Evolutionary conservation across 2,113 vertebrate species (phyloP).

Genomic region (Nansenia antarctica): DNA sequence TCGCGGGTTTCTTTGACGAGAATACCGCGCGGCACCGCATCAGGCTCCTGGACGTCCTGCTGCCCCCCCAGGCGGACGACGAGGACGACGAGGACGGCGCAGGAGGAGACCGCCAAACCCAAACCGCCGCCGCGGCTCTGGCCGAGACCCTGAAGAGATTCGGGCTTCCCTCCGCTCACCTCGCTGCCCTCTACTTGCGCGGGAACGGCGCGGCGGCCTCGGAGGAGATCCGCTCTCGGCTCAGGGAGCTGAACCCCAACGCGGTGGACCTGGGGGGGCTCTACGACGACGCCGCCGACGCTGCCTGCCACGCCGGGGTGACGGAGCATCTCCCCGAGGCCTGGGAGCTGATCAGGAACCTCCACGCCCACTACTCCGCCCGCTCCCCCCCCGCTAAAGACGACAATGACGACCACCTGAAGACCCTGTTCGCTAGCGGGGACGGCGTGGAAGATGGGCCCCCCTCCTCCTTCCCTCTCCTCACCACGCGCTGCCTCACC

Average conservation of each 20-base stretch:
- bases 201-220: constrained; percentile 31
- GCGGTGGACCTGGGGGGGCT: constrained; percentile 54
- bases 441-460: constrained; percentile 22
- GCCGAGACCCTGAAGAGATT: constrained; percentile 61
- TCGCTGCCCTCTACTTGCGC: constrained; percentile 58
- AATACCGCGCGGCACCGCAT: constrained; percentile 47
- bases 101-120: no score
- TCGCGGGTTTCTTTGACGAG: constrained; percentile 70
- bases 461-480: constrained; percentile 10
- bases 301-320: constrained; percentile 56
- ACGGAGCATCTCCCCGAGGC: constrained; percentile 49
- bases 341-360: constrained; percentile 57
- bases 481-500: constrained; percentile 54
- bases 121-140: constrained; percentile 32
- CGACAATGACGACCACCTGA: constrained; percentile 54
- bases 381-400: no score
- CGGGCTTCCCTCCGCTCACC: constrained; percentile 54
- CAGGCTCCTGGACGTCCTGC: constrained; percentile 67
- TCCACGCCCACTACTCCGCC: constrained; percentile 56
- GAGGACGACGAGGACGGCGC: constrained; percentile 16
- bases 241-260: constrained; percentile 66
- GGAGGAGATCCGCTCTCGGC: constrained; percentile 48
- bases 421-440: constrained; percentile 57
- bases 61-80: constrained; percentile 6
- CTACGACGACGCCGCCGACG: constrained; percentile 54